Base-by-base conservation (phyloP, 2,113 vertebrate species). In the Perognathus longimembris region DNA sequence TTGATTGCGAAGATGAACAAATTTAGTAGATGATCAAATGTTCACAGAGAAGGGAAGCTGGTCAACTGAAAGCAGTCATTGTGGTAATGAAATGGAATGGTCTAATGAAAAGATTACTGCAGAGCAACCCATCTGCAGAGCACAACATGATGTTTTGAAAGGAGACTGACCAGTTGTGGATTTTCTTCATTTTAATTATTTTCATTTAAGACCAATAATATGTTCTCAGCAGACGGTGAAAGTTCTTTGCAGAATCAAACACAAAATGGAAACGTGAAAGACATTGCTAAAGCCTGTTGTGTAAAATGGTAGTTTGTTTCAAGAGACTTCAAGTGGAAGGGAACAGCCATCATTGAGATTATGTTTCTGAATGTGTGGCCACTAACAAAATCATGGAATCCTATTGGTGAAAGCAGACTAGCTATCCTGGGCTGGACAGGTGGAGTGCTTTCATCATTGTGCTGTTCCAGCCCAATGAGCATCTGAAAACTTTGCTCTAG, bases 141-240 rank as follows among this genome's bases (percentile, higher is more conserved):
- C 45, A 54, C 14, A 54, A 54, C 50, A 54, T 54, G 50, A 18
- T 54, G 50, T 54, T 54, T 54, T 54, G 50, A 18, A 54, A 54
- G 50, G 50, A 77, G 67, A 26, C 32, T 82, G n/a, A 11, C 10
- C 76, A 69, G 30, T 93, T 38, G 38, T 76, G 32, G 11, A 7
- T 57, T 83, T 87, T 74, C 32, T 81, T 71, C 32, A 57, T 64
- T 89, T 66, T 69, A 59, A 42, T 77, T 38, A 7, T 57, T 64
- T 24, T 83, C 66, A 71, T 89, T 82, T 85, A 91, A 88, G 69
- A 69, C 18, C 75, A 81, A 78, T 81, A 1, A 8, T 45, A 36
- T 79, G 78, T 91, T 86, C 57, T 92, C 66, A 82, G 28, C 22
- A n/a, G 40, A 79, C 88, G 22, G 18, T 85, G 10, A 82, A n/a